A percentile compares a stretch with the other conserved stretches of the same genome.
These are phyloP conservation scores for Pachyuromys duprasi DNA, from an alignment of 2,797 vertebrate genomes.

Conservation along the genomic window DNA sequence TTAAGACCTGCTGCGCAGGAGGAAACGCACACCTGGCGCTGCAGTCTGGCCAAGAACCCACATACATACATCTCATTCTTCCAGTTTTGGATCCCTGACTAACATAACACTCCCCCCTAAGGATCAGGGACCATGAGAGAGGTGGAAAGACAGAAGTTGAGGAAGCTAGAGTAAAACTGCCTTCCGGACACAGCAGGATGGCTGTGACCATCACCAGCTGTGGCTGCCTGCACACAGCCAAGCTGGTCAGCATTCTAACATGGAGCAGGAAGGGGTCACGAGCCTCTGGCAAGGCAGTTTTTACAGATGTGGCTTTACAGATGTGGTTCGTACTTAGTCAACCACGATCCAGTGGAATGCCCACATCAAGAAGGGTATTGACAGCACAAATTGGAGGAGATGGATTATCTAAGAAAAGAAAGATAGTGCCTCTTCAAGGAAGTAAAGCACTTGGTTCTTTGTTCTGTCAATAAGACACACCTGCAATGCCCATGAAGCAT, in stretches of 20 bases:
- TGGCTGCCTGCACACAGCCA: too few relatives aligned
- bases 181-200: background rate
- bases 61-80: too few relatives aligned
- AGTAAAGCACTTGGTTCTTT: background rate
- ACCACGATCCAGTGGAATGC: background rate
- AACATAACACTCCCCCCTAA: background rate
- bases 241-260: too few relatives aligned
- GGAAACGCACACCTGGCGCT: background rate
- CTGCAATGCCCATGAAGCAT: accelerated
- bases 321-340: background rate
- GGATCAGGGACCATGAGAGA: background rate
- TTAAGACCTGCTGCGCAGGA: background rate
- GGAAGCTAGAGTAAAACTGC: background rate
- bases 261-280: background rate
- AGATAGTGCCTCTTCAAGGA: background rate
- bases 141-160: background rate
- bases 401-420: background rate
- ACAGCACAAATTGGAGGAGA: background rate
- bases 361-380: background rate
- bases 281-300: background rate
- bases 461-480: background rate
- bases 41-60: background rate
- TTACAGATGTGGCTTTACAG: background rate
- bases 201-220: background rate
- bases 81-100: background rate